Base-by-base conservation (phyloP, 2,888 invertebrate species). In the Lithodes maja region DNA sequence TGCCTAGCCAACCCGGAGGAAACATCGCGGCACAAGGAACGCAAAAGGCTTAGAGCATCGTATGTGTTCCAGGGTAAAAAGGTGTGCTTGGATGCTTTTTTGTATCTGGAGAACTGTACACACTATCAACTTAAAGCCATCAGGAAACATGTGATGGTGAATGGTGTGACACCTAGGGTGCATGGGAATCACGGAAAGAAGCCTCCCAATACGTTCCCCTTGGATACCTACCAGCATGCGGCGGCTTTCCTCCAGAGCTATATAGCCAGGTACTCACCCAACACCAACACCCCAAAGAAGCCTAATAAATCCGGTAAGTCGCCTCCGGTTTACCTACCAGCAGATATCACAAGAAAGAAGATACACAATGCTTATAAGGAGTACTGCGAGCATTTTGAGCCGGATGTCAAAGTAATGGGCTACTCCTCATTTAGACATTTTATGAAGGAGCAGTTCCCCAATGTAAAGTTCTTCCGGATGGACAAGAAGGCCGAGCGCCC, bases 151-250 rank as follows among this genome's bases (percentile, higher is more conserved):
- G 95, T 97, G 2, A 96, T 96, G 95, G 96, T 96, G 0, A 96
- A 97, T 93, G 97, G 97, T 9, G 97, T 97, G 0, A 96, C 96
- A 0, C 96, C 97, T 0, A 94, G 97, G 91, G 96, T 96, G 91
- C 97, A 97, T 93, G 97, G 97, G 2, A 97, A 97, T 93, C 96
- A 96, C 88, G 96, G 96, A 49, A 97, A 97, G 94, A 96, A 96
- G 93, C 96, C 97, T 0, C 96, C 96, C 93, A 97, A 97, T 93
- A 96, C 96, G 0, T 96, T 97, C 93, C 96, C 96, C 5, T 94
- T 97, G 90, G 96, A 97, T 93, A 96, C 96, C 91, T 97, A 97
- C 93, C 95, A 96, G 93, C 96, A 96, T 93, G 96, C 96, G 0
- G 96, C 96, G 2, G 96, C 96, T 93, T 97, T 97, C 94, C 93